Base-by-base conservation (phyloP, 1,140 invertebrate species). In the Antheraea mylitta region DNA sequence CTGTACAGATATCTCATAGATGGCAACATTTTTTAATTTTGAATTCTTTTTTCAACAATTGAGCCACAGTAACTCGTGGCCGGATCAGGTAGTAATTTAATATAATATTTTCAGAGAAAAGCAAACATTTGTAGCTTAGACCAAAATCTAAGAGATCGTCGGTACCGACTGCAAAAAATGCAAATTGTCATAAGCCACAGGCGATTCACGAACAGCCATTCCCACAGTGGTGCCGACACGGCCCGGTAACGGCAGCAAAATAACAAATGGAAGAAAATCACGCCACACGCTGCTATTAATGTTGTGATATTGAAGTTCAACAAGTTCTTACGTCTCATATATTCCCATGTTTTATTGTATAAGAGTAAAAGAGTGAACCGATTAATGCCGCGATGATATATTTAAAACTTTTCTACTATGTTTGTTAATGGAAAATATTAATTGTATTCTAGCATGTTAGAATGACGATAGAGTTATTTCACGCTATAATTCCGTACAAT, bases 111-210 rank as follows among this genome's bases (percentile, higher is more conserved):
- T 2, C 45, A 30, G 22, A 11, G 0, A 6, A 53, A 53, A 53
- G 0, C 0, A 42, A 42, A 16, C 38, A 59, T 73, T 73, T 65
- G 13, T 76, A 71, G 77, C 70, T 79, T 80, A 64, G 18, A 62
- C 74, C 64, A 22, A 53, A 53, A 63, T 80, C 80, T 81, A 83
- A 84, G 75, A 76, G 77, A 82, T 83, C 70, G 76, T 83, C 77
- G 80, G 85, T 86, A 86, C 77, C 67, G 82, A 77, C 79, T 75
- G 84, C 83, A 89, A 90, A 90, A 89, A 89, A 91, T 89, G 87
- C 84, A 91, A 89, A 91, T 91, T 87, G 88, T 89, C 87, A 89
- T 89, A 90, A 88, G 86, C 87, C 87, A 89, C 86, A 79, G 87
- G 87, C 87, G 78, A 88, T 86, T 86, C 87, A 90, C 88, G 88